These are phyloP conservation scores for Dipodomys stephensi DNA, from an alignment of 2,113 vertebrate genomes.

Conservation along the genomic window DNA sequence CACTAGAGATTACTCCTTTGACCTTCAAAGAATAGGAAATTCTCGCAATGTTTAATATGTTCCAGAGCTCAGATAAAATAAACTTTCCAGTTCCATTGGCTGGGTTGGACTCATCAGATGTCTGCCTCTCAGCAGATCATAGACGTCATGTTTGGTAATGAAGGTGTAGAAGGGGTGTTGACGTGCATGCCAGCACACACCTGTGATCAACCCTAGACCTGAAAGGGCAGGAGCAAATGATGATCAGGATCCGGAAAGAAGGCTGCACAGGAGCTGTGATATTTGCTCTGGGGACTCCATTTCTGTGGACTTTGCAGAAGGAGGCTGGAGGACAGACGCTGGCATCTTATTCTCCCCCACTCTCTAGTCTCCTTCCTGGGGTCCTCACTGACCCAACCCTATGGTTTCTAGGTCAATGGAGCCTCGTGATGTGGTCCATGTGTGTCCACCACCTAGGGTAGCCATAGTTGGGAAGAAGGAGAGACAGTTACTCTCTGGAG, in stretches of 20 bases:
- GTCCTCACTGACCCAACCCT: background rate
- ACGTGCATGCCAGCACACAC: background rate
- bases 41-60: constrained; percentile 54
- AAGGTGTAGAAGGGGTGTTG: background rate
- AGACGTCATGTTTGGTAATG: background rate
- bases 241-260: background rate
- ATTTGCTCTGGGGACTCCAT: background rate
- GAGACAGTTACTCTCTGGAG: background rate
- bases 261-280: background rate
- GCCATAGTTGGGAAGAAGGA: background rate
- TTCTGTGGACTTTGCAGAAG: background rate
- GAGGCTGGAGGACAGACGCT: background rate
- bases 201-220: background rate
- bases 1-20: constrained; percentile 51
- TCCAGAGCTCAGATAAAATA: constrained; percentile 54
- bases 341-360: background rate
- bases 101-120: background rate
- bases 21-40: constrained; percentile 59
- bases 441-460: background rate
- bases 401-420: background rate
- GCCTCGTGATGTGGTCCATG: background rate
- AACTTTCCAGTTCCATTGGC: background rate
- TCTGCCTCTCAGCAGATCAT: background rate
- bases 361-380: background rate
- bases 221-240: background rate